These are phyloP conservation scores for Spodoptera litura DNA, from an alignment of 1,140 invertebrate genomes.

Conservation along the genomic window DNA sequence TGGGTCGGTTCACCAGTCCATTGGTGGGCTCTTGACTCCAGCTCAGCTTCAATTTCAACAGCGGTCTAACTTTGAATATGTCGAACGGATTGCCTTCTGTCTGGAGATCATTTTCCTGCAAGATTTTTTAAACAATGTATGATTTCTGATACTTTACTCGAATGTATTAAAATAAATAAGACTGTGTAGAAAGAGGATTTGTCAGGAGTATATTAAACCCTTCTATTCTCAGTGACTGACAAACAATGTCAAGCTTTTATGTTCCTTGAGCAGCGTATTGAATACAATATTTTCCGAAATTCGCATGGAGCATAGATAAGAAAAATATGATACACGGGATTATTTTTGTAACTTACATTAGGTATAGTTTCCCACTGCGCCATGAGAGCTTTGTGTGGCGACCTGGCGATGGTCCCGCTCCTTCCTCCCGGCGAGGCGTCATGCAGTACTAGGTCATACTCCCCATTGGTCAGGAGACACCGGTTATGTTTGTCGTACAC, in stretches of 20 bases:
- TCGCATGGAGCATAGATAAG: too few relatives aligned
- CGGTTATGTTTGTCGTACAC: constrained; percentile 96
- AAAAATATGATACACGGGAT: too few relatives aligned
- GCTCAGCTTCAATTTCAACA: constrained; percentile 93
- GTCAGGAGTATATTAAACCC: too few relatives aligned
- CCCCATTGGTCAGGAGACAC: constrained; percentile 94
- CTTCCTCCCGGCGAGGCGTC: constrained; percentile 87
- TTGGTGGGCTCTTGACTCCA: constrained; percentile 92
- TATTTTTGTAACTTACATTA: constrained; percentile 86
- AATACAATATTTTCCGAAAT: too few relatives aligned
- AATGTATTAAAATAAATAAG: too few relatives aligned
- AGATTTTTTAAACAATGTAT: constrained; percentile 9
- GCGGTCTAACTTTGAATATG: constrained; percentile 91
- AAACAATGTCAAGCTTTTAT: too few relatives aligned
- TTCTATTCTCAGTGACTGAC: too few relatives aligned
- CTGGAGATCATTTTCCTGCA: constrained; percentile 81
- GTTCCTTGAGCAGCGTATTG: too few relatives aligned
- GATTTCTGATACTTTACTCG: too few relatives aligned
- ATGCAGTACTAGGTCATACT: constrained; percentile 95
- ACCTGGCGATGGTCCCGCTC: constrained; percentile 78
- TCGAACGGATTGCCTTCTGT: constrained; percentile 88
- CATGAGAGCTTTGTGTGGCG: constrained; percentile 83
- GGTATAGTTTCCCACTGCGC: constrained; percentile 93
- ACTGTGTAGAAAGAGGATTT: too few relatives aligned
- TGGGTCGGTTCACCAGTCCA: constrained; percentile 90